Base-by-base conservation (phyloP, 2,113 vertebrate species). In the Phylloscopus whistleri region DNA sequence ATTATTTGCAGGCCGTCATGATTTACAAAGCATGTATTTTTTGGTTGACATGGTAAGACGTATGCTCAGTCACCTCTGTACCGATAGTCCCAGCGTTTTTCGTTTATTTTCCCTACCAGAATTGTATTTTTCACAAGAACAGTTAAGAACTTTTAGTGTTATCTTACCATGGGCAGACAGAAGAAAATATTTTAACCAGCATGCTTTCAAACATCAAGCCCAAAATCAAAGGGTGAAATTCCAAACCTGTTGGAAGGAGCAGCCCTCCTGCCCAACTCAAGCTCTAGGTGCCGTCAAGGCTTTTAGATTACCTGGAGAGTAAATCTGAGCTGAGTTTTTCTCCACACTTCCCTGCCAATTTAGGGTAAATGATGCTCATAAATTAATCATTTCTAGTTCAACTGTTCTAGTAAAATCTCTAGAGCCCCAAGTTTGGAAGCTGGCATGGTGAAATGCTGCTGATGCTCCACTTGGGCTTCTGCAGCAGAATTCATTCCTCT, bases 261-360 rank as follows among this genome's bases (percentile, higher is more conserved):
- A 64, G 20, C n/a, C 8, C n/a, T 89, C 16, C 23, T 30, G 20
- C 27, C 27, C 0, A 0, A 35, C 28, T 53, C 16, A 30, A 64
- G 15, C 10, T 69, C 73, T 55, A 70, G 70, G 10, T 27, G 31
- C 20, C 18, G 0, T n/a, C 46, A 22, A 39, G 39, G 30, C 31
- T 72, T 41, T 82, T 60, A n/a, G 13, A 60, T 46, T 7, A 0
- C 37, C 41, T 41, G 46, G 26, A 59, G 31, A 73, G 22, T 51
- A 67, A 78, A 83, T 53, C 14, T 3, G 0, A 52, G 33, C 9
- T 28, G 76, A 53, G 27, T 18, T 79, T 64, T 69, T 17, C 74
- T 51, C 18, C 28, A 33, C 1, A 0, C 9, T 84, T 92, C 28
- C 41, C 58, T 66, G 22, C 19, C 58, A 67, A 27, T 46, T 76